Conservation (phyloP, 2,113 vertebrate species). For the Gasterosteus nipponicus region DNA sequence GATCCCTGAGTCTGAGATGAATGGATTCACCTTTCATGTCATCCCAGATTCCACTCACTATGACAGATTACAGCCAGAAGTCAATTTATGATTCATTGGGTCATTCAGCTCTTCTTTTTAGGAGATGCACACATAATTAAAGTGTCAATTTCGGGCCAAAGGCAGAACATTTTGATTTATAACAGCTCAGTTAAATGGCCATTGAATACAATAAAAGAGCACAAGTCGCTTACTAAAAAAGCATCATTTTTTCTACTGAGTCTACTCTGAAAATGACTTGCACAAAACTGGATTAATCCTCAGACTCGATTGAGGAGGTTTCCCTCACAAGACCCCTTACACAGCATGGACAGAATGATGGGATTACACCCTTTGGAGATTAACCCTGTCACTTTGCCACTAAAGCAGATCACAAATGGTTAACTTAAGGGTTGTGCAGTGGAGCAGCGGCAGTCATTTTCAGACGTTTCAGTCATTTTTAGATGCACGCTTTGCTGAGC, state of each 20-base stretch:
- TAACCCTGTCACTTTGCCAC: constrained; percentile 46
- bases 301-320: neutral
- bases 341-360: constrained; percentile 42
- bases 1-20: constrained; percentile 25
- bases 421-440: constrained; percentile 2
- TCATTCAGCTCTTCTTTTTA: constrained; percentile 37
- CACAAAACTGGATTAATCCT: constrained; percentile 9
- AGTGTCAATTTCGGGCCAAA: constrained; percentile 30
- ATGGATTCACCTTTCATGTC: constrained; percentile 61
- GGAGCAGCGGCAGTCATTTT: neutral
- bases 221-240: constrained; percentile 8
- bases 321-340: neutral
- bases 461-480: neutral
- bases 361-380: constrained; percentile 57
- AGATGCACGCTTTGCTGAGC: neutral
- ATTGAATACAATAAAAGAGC: constrained; percentile 1
- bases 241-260: neutral
- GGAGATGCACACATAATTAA: constrained; percentile 41
- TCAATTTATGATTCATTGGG: constrained; percentile 52
- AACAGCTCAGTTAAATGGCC: constrained; percentile 7
- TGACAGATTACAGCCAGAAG: constrained; percentile 50
- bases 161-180: constrained; percentile 46
- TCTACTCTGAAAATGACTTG: constrained; percentile 8
- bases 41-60: constrained; percentile 23
- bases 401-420: constrained; percentile 50